Evolutionary conservation across 2,888 invertebrate genomes (phyloP), one percentile per base, ranked within the genome.

Genomic region (Aradus depressus): DNA sequence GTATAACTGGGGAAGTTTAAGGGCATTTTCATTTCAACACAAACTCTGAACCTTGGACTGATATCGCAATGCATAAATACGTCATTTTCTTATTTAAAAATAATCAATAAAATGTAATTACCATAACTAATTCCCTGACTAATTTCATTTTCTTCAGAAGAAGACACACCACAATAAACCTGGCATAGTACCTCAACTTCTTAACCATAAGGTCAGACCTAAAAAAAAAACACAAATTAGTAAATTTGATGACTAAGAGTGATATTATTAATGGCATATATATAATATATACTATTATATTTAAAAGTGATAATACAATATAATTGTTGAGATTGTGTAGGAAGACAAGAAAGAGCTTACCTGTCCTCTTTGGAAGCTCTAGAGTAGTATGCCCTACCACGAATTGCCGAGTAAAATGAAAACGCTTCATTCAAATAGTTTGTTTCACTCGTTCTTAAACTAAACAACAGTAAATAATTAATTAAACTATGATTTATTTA

Each of bases 401-500:
- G 74, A 62, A 96, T 96, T 14, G 96, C 95, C 44, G 88, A 84
- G 75, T 96, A 96, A 71, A 96, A 96, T 52, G 92, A 88, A 70
- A 84, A 93, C 44, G 96, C 92, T 73, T 96, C 96, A 68, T 89
- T 88, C 62, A 96, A 74, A 70, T 95, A 96, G 69, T 88, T 89
- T 31, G 91, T 91, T 72, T 96, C 95, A 70, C 95, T 95, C 57
- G 96, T 96, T 64, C 95, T 76, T 64, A 96, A 75, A 69, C 91
- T 91, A 69, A 35, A 77, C 73, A 51, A 58, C 60, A 52, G 55
- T 60, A 55, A 52, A 16, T 3, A 45, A 48, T 14, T 41, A 38
- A n/a, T n/a, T n/a, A n/a, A n/a, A n/a, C n/a, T n/a, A n/a, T n/a
- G n/a, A n/a, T n/a, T n/a, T n/a, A n/a, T n/a, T n/a, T n/a, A n/a